Conservation (phyloP, 2,797 vertebrate genomes). For the Characodon lateralis region DNA sequence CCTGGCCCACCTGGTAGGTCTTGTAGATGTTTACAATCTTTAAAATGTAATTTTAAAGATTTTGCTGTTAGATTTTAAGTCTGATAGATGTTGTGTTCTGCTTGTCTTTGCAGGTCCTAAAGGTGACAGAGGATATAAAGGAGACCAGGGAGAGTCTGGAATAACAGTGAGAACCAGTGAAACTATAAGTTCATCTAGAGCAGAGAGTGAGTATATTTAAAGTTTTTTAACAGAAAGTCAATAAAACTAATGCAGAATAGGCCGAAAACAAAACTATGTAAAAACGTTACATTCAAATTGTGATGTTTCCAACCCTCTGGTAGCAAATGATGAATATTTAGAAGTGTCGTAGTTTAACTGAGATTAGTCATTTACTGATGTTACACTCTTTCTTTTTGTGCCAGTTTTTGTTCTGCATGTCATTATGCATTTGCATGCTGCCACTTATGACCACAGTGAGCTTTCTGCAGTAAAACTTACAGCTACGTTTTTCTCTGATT, state of each 20-base stretch:
- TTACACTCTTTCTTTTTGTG: neutral
- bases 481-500: neutral
- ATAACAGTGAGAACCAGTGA: constrained; percentile 67
- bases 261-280: neutral
- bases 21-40: neutral
- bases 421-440: neutral
- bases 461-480: neutral
- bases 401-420: neutral
- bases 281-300: neutral
- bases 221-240: neutral
- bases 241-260: neutral
- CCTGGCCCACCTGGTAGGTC: constrained; percentile 90
- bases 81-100: neutral
- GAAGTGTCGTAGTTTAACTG: neutral
- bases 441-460: neutral
- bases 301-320: neutral
- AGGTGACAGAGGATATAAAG: constrained; percentile 87
- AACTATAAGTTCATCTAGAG: constrained; percentile 52
- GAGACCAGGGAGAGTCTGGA: constrained; percentile 82
- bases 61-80: neutral
- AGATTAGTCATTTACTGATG: too few species aligned
- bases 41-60: neutral
- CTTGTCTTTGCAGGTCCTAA: constrained; percentile 71
- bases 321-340: neutral
- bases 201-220: constrained; percentile 61